Base-by-base conservation (phyloP, 2,113 vertebrate species). In the Sinosuthora webbiana region DNA sequence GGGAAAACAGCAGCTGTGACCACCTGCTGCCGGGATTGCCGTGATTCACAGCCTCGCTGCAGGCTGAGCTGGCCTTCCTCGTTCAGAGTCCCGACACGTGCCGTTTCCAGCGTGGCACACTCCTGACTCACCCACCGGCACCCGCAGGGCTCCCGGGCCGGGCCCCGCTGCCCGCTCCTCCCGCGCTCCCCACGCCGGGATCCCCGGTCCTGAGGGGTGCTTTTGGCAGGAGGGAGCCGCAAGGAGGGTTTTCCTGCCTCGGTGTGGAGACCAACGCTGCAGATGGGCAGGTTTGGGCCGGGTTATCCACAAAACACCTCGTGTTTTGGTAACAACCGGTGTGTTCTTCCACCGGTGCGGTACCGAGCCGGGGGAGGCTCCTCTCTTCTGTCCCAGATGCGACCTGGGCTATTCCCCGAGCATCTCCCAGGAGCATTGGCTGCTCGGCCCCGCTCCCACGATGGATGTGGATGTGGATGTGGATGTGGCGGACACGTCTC, bases 151-250 rank as follows among this genome's bases (percentile, higher is more conserved):
- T 78, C 37, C 41, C 35, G 30, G 0, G 49, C 22, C n/a, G 8
- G 28, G 28, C 84, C 39, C 4, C 1, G 63, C 53, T 6, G 23
- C 45, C 21, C 22, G 33, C 47, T 52, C 9, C 63, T 27, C 9
- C 39, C 18, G 30, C 18, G 14, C 14, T 41, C 44, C 56, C 11
- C 4, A 3, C 83, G 10, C 3, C 1, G 33, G 6, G 11, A 87
- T 2, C 22, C 10, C 35, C 4, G 4, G 0, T 12, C 25, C 41
- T 4, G 14, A 16, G 31, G n/a, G 4, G 6, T 4, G 22, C 0
- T 59, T 31, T 15, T 25, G 39, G 7, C 13, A 42, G 15, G 3
- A 28, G 2, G 1, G 37, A 64, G 30, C 7, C 11, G 5, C 28
- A 44, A 18, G 7, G 15, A 49, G 22, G 16, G 9, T 15, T 39